These are phyloP conservation scores for Oryzias woworae DNA, from an alignment of 2,113 vertebrate genomes.

Conservation along the genomic window DNA sequence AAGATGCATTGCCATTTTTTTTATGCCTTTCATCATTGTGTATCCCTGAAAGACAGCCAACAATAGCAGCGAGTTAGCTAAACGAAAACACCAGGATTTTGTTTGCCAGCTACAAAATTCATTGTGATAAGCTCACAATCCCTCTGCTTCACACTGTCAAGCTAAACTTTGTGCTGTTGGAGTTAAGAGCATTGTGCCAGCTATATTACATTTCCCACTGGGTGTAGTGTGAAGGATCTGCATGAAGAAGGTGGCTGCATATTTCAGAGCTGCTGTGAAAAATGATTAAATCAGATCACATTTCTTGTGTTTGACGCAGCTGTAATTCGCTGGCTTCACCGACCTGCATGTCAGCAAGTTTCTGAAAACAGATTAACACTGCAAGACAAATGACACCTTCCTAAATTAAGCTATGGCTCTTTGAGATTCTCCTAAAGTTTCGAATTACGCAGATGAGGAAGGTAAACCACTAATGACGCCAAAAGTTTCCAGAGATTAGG, in stretches of 20 bases:
- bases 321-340: not conserved
- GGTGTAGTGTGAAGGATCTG: constrained; percentile 33
- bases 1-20: too few relatives aligned
- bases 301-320: constrained; percentile 24
- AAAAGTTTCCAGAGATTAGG: constrained; percentile 25
- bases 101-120: constrained; percentile 36
- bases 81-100: constrained; percentile 28
- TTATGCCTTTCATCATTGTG: too few relatives aligned
- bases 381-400: not conserved
- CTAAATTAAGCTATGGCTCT: too few relatives aligned
- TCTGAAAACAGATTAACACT: not conserved
- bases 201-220: constrained; percentile 49
- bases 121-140: constrained; percentile 34
- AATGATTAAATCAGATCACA: constrained; percentile 37
- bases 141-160: constrained; percentile 56
- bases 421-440: not conserved
- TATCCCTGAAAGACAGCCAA: not conserved
- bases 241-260: constrained; percentile 42
- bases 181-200: constrained; percentile 56
- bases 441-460: constrained; percentile 3
- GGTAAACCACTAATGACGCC: constrained; percentile 9
- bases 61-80: constrained; percentile 6
- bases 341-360: too few relatives aligned
- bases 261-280: constrained; percentile 22
- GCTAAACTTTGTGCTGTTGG: constrained; percentile 34